Evolutionary conservation across 2,888 invertebrate species (phyloP), one percentile per base, ranked within the genome.

Genomic region (Philaethria dido): DNA sequence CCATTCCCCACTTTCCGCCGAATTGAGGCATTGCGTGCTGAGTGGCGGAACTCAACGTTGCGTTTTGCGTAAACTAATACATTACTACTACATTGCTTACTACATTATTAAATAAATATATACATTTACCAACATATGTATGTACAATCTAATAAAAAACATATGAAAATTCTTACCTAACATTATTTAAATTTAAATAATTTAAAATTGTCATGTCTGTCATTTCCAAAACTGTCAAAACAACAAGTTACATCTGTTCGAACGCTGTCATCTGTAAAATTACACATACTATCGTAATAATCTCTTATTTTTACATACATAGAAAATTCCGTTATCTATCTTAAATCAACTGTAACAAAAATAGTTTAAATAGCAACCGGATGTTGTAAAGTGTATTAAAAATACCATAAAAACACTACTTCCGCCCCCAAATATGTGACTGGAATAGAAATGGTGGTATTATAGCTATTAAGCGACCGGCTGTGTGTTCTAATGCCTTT

Each of bases 371-470:
- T 60, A 45, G 45, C 45, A 68, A 68, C 82, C 88, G 89, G 88
- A 89, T 80, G 85, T 80, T 75, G 77, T 84, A 84, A 85, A 85
- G 77, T 78, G 80, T 77, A 78, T 77, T 72, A 77, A 83, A 85
- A 57, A 57, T 42, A 57, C 39, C 57, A 84, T 82, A 86, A 84
- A 75, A 69, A 72, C 52, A n/a, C 72, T 70, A 81, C 84, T 87
- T 89, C 88, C 88, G 87, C 79, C 80, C 75, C 77, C 78, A 18
- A 78, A 80, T 83, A 82, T 77, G 74, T 88, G 89, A 87, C 86
- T 78, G 73, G 89, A 88, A 89, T 89, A 77, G 79, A 80, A 87
- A 89, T 88, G 73, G 73, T 69, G 73, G 88, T 77, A 89, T 90
- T 89, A 89, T 77, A 74, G 77, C 72, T 69, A 73, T 73, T 73